Conservation (phyloP, 2,888 invertebrate genomes). For the Drosophila barbarae region DNA sequence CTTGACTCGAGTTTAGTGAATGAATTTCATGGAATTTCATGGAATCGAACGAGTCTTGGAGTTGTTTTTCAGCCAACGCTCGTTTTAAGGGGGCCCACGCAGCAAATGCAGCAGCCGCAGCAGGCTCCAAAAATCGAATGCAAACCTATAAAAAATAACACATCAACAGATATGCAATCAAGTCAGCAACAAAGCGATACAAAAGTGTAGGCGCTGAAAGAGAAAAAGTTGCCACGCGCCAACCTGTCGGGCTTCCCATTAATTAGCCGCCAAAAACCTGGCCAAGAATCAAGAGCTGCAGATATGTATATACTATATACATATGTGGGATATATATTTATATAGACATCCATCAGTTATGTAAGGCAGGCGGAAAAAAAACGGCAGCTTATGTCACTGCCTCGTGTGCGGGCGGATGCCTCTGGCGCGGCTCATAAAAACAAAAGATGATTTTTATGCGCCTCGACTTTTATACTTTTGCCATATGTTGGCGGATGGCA, state of each 20-base stretch:
- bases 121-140: slow-evolving; percentile 5
- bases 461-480: slow-evolving; percentile 21
- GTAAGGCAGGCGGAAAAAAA: slow-evolving; percentile 16
- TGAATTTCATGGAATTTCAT: slow-evolving; percentile 37
- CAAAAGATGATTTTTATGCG: slow-evolving; percentile 47
- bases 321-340: slow-evolving; percentile 1
- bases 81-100: slow-evolving; percentile 52
- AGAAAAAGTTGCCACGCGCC: slow-evolving; percentile 58
- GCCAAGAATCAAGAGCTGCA: slow-evolving; percentile 22
- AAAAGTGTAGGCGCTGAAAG: slow-evolving; percentile 29
- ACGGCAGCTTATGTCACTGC: slow-evolving; percentile 60
- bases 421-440: slow-evolving; percentile 35
- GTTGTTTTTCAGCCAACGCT: slow-evolving; percentile 54
- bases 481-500: slow-evolving; percentile 53
- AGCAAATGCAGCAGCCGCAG: slow-evolving; percentile 20
- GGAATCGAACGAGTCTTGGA: slow-evolving; percentile 1
- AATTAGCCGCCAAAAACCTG: slow-evolving; percentile 51
- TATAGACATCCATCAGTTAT: slow-evolving; percentile 28
- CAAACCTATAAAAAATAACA: slow-evolving; percentile 18
- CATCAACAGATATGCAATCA: slow-evolving; percentile 27
- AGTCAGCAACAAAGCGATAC: slow-evolving; percentile 3
- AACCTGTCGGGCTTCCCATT: slow-evolving; percentile 49
- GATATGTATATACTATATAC: not conserved
- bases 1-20: slow-evolving; percentile 46
- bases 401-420: slow-evolving; percentile 57